These are phyloP conservation scores for Ranitomeya variabilis DNA, from an alignment of 2,113 vertebrate species.

Conservation along the genomic window DNA sequence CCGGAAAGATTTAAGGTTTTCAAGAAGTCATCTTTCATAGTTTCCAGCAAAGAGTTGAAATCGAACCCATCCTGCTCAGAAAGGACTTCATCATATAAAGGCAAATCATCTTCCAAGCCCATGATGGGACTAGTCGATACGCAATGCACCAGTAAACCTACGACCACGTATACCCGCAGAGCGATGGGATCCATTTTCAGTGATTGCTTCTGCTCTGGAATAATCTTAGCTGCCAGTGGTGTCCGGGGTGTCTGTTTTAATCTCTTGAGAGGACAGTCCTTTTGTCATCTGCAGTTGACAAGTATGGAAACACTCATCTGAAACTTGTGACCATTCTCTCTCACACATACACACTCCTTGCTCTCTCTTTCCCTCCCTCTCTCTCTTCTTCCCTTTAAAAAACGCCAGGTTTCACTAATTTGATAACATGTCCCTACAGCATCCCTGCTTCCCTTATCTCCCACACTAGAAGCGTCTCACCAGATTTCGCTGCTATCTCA, in stretches of 20 bases:
- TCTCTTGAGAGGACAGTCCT: slow-evolving; percentile 67
- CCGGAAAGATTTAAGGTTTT: slow-evolving; percentile 89
- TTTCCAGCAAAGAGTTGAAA: slow-evolving; percentile 84
- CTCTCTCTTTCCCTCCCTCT: slow-evolving; percentile 73
- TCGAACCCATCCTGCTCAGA: slow-evolving; percentile 84
- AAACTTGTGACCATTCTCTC: slow-evolving; percentile 68
- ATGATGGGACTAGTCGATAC: slow-evolving; percentile 81
- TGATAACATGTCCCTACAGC: slow-evolving; percentile 73
- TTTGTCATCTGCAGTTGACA: slow-evolving; percentile 77
- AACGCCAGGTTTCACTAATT: slow-evolving; percentile 81
- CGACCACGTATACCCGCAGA: slow-evolving; percentile 64
- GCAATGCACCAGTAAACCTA: slow-evolving; percentile 69
- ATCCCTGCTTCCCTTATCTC: slow-evolving; percentile 90
- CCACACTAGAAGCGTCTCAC: slow-evolving; percentile 83
- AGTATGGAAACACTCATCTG: slow-evolving; percentile 79
- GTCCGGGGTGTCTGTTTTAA: slow-evolving; percentile 71
- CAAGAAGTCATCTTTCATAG: slow-evolving; percentile 88
- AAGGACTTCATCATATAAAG: slow-evolving; percentile 82
- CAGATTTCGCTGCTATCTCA: slow-evolving; percentile 90
- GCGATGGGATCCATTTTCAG: slow-evolving; percentile 67
- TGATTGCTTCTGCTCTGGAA: slow-evolving; percentile 58
- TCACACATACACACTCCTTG: slow-evolving; percentile 62
- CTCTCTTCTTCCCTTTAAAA: slow-evolving; percentile 70
- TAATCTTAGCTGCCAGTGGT: slow-evolving; percentile 65
- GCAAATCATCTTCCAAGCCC: slow-evolving; percentile 80